Base-by-base conservation (phyloP, 1,140 invertebrate genomes). In the Coboldia fuscipes region DNA sequence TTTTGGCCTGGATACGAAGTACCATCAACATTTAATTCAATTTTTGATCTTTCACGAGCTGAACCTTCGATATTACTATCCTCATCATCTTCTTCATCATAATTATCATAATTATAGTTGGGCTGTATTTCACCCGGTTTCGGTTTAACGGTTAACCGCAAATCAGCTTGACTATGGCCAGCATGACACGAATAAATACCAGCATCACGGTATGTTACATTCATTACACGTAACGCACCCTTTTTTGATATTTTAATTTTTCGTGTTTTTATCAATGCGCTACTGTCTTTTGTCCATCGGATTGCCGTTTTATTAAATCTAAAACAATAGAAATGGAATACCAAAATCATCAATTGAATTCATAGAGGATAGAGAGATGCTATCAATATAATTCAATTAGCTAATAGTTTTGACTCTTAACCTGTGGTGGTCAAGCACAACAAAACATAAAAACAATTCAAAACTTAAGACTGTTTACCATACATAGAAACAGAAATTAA, bases 241-340 rank as follows among this genome's bases (percentile, higher is more conserved):
- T 84, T 88, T 46, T 75, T 82, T 13, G 79, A 84, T 20, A 85
- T 75, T 48, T 80, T 78, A 42, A 77, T 72, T 42, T 84, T 81
- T 42, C 73, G 73, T 1, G 69, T 71, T 38, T 74, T 75, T 7
- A 65, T 63, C 33, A 84, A 57, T 27, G 70, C 67, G 40, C 70
- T 68, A 31, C 75, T 68, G 45, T 83, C 78, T 50, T 85, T 85
- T 24, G 67, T 70, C 82, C 83, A 86, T 42, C 71, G 62, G 37
- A 88, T 82, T 51, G 74, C 77, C 47, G 65, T 82, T 50, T 62
- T 72, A 66, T 69, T 78, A 45, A 20, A 32, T 21, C 30, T 18
- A n/a, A 9, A 9, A 21, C 3, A 20, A 20, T 20, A n/a, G n/a
- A n/a, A n/a, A n/a, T n/a, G n/a, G n/a, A n/a, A n/a, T n/a, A n/a